A percentile compares a stretch with the other conserved stretches of the same genome.
These are phyloP conservation scores for Orchestia grillus DNA, from an alignment of 1,140 invertebrate genomes.

Conservation along the genomic window DNA sequence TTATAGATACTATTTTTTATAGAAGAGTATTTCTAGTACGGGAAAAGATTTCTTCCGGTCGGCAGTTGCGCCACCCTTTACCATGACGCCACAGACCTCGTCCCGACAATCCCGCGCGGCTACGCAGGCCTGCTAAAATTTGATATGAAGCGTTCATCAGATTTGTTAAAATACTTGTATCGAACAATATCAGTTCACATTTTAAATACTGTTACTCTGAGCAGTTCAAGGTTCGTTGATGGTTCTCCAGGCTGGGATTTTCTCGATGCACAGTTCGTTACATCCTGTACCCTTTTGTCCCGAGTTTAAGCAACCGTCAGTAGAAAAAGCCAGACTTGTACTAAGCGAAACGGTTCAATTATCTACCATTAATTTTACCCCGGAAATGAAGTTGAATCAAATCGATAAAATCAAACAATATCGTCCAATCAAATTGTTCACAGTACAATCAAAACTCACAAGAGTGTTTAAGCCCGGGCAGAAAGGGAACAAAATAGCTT, in stretches of 20 bases:
- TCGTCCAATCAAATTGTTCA: conserved; percentile 4
- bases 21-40: conserved; percentile 37
- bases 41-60: not conserved
- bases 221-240: not conserved
- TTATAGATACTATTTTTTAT: conserved; percentile 52
- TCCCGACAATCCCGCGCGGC: not conserved
- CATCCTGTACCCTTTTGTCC: not conserved
- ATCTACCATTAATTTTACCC: not conserved
- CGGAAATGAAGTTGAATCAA: not conserved
- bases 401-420: conserved; percentile 1
- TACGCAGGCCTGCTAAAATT: not conserved
- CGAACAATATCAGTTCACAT: not conserved
- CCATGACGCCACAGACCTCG: not conserved
- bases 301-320: not conserved
- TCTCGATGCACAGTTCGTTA: not conserved
- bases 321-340: not conserved
- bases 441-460: conserved; percentile 17
- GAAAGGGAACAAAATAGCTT: not conserved
- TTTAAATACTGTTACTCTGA: not conserved
- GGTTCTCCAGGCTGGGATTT: not conserved
- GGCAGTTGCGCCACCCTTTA: not conserved
- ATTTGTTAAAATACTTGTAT: not conserved
- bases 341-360: not conserved
- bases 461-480: not conserved
- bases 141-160: not conserved